Evolutionary conservation across 2,797 vertebrate species (phyloP).

Genomic region (Characodon lateralis): DNA sequence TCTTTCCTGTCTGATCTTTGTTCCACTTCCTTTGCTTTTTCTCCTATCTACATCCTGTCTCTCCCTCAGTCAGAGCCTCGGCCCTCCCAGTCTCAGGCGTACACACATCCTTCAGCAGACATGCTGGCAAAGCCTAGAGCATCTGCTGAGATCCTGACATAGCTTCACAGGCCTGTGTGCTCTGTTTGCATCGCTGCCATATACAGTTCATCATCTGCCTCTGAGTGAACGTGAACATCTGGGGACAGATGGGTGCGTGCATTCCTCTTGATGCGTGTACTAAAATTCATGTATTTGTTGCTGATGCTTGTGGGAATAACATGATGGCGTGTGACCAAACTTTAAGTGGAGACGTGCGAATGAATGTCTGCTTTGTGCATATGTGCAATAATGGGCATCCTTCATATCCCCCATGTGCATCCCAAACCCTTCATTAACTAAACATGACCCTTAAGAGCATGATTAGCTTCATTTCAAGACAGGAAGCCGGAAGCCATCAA

Average conservation of each 20-base stretch:
- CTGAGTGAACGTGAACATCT: constrained; percentile 29
- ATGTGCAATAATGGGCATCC: constrained; percentile 75
- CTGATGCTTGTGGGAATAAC: constrained; percentile 40
- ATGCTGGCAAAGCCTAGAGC: constrained; percentile 65
- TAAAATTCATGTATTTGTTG: constrained; percentile 18
- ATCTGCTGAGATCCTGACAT: constrained; percentile 60
- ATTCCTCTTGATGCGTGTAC: constrained; percentile 19
- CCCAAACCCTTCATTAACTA: constrained; percentile 90
- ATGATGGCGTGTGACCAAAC: constrained; percentile 44
- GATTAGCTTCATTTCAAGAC: constrained; percentile 93
- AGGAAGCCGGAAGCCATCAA: constrained; percentile 99
- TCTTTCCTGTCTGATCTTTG: constrained; percentile 10
- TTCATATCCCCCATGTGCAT: constrained; percentile 66
- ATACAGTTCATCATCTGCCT: constrained; percentile 38
- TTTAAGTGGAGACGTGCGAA: constrained; percentile 80
- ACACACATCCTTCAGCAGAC: constrained; percentile 53
- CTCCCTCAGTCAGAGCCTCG: constrained; percentile 17
- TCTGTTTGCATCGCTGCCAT: constrained; percentile 26
- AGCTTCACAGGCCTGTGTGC: constrained; percentile 35
- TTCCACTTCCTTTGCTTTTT: not conserved
- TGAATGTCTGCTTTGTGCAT: constrained; percentile 27
- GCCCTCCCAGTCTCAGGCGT: constrained; percentile 20
- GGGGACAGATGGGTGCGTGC: constrained; percentile 29
- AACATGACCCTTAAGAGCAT: constrained; percentile 95
- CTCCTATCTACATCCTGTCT: constrained; percentile 32